Conservation (phyloP, 2,888 invertebrate species). For the Girardia tigrina region DNA sequence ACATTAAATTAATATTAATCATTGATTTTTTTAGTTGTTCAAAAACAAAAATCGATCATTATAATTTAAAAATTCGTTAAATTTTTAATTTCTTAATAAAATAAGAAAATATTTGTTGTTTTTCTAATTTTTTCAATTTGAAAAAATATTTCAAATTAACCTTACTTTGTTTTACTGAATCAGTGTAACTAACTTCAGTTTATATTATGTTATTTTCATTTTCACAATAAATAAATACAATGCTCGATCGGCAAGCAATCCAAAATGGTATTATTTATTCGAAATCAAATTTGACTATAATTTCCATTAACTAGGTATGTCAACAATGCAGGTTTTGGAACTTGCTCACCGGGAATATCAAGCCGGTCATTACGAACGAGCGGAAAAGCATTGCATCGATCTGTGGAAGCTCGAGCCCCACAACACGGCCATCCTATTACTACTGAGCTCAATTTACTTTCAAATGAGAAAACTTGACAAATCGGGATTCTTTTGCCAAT, state of each 20-base stretch:
- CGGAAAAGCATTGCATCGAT: slow-evolving; percentile 95
- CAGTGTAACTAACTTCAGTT: background rate
- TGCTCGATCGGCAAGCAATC: background rate
- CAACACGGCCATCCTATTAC: slow-evolving; percentile 81
- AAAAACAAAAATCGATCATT: too few species aligned
- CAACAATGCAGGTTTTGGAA: slow-evolving; percentile 53
- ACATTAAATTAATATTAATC: too few species aligned
- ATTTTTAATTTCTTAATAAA: too few species aligned
- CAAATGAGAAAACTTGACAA: slow-evolving; percentile 88
- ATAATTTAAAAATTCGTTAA: too few species aligned
- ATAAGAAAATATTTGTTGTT: too few species aligned
- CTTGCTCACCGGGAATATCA: slow-evolving; percentile 93
- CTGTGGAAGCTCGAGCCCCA: slow-evolving; percentile 88
- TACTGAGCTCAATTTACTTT: slow-evolving; percentile 93
- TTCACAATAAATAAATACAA: slow-evolving; percentile 14
- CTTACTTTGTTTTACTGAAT: background rate
- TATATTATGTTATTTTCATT: slow-evolving; percentile 18
- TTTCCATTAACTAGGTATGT: background rate
- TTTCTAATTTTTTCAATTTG: too few species aligned
- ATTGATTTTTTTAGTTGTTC: too few species aligned
- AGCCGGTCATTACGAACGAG: slow-evolving; percentile 90
- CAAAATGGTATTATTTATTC: background rate
- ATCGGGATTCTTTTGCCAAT: slow-evolving; percentile 57
- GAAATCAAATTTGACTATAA: background rate
- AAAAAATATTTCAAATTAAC: too few species aligned